Percentiles rank a stretch among this genome's conserved stretches.
phyloP scores from a whole-genome alignment of 2,113 vertebrate genomes.

The Edolisoma coerulescens region DNA sequence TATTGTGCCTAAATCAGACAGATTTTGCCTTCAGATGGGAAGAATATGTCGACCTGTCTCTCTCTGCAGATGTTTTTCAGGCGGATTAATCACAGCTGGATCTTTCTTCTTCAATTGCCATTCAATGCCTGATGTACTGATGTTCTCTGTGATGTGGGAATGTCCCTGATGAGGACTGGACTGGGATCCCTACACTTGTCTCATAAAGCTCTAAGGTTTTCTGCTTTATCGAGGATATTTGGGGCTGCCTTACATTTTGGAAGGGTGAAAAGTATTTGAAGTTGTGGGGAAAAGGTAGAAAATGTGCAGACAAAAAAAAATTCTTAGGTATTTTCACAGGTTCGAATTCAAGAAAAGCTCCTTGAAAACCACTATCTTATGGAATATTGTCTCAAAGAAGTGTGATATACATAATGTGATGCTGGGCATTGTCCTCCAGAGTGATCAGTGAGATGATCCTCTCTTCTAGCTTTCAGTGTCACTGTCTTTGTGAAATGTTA shows the following conservation, averaged over 20 bases:
- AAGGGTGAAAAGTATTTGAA: background rate
- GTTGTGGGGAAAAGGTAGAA: background rate
- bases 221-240: background rate
- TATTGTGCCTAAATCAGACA: background rate
- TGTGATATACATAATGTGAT: background rate
- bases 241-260: background rate
- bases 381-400: background rate
- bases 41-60: background rate
- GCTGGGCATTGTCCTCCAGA: background rate
- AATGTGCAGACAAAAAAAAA: background rate
- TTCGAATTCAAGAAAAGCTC: background rate
- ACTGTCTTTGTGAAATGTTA: background rate
- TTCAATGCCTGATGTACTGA: background rate
- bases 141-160: background rate
- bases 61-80: background rate
- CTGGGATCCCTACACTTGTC: background rate
- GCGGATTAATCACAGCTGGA: background rate
- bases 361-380: background rate
- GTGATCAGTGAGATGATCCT: background rate
- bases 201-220: background rate
- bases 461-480: background rate
- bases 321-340: background rate
- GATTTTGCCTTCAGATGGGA: background rate
- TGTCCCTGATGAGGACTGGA: background rate
- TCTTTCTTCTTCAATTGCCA: background rate